A percentile compares a stretch with the other conserved stretches of the same genome.
Evolutionary conservation across 2,797 vertebrate genomes (phyloP).

Genomic region (Crax fasciolata): DNA sequence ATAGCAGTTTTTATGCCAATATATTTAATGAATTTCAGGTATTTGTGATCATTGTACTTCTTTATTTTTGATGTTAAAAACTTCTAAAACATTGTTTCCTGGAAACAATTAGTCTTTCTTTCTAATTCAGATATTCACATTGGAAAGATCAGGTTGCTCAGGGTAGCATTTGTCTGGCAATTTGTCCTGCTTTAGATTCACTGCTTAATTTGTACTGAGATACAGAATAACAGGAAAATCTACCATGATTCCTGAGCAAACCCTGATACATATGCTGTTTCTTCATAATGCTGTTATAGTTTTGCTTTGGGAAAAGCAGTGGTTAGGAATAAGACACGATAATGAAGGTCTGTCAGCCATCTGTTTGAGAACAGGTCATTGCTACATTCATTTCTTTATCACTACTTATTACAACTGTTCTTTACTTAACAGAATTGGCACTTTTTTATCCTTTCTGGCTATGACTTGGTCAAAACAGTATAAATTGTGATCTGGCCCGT

Average conservation of each 20-base stretch:
- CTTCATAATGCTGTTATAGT: not conserved
- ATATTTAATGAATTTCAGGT: not conserved
- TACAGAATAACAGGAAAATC: not conserved
- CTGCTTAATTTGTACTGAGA: not conserved
- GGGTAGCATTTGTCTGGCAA: not conserved
- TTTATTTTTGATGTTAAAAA: not conserved
- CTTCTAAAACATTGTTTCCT: not conserved
- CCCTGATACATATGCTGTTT: not conserved
- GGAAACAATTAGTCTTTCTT: not conserved
- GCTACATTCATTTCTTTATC: not conserved
- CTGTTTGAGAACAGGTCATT: not conserved
- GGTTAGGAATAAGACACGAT: not conserved
- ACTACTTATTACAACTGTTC: not conserved
- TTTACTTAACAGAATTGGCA: not conserved
- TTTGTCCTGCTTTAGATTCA: constrained; percentile 32
- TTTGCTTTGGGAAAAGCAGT: not conserved
- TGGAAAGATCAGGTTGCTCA: not conserved
- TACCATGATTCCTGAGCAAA: not conserved
- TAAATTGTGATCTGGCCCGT: not conserved
- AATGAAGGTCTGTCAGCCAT: not conserved
- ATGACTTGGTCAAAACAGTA: not conserved
- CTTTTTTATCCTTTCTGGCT: not conserved
- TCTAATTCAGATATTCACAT: not conserved
- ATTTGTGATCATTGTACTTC: not conserved
- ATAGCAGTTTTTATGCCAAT: not conserved